Base-by-base conservation (phyloP, 2,888 invertebrate genomes). In the Thumatha senex region DNA sequence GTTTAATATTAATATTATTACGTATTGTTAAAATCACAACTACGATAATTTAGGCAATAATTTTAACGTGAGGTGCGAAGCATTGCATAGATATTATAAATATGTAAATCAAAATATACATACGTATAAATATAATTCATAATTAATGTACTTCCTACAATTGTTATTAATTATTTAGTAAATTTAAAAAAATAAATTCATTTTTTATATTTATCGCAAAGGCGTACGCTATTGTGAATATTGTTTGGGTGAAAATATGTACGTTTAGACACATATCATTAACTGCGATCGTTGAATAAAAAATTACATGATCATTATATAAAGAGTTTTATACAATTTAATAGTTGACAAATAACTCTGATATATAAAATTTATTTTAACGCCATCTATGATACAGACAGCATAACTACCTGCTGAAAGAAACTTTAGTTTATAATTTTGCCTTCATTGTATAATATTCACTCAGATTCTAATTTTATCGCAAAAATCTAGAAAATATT, bases 101-200 rank as follows among this genome's bases (percentile, higher is more conserved):
- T 31, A 46, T n/a, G 44, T 67, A 60, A 52, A 48, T 56, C 45
- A 54, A 58, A 51, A 54, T 49, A 56, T 59, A 69, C 64, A 64
- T 61, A 61, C 67, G 66, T 64, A 63, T 61, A 60, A 70, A 59
- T 58, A 63, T 62, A 58, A 54, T 59, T 69, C 70, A 69, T 56
- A 40, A 73, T 70, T 74, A 76, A 48, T 76, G 63, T 68, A 72
- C 78, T 78, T 79, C 79, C 79, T 75, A 74, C 72, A 76, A 77
- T 76, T 75, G 77, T 79, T 80, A 78, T 76, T 79, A 76, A 80
- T 76, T 80, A 77, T 78, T 74, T 79, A 78, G 74, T 72, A 64
- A 76, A 58, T 49, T 57, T 63, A 66, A 60, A 48, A 57, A 67
- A 57, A 10, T 15, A 34, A 18, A 44, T 24, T 70, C 61, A 42